Evolutionary conservation across 2,797 vertebrate genomes (phyloP).

Genomic region (Xenentodon cancila): DNA sequence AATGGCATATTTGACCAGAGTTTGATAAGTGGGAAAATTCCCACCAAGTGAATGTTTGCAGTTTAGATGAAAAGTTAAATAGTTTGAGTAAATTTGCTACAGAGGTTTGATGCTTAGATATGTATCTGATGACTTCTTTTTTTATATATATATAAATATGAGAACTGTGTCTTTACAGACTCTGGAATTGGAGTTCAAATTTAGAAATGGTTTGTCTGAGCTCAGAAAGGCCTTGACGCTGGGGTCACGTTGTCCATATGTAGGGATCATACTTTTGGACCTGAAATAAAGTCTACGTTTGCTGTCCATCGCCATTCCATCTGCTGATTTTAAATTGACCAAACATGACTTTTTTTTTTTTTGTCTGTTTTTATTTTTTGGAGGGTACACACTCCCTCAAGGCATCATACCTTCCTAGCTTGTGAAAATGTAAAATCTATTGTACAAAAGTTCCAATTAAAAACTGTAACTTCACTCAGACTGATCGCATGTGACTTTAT

Average conservation of each 20-base stretch:
- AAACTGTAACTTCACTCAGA: slow-evolving; percentile 74
- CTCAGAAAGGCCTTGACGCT: not conserved
- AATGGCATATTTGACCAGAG: slow-evolving; percentile 24
- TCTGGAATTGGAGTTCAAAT: slow-evolving; percentile 1
- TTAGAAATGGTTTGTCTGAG: slow-evolving; percentile 1
- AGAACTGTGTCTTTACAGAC: slow-evolving; percentile 9
- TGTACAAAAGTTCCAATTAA: slow-evolving; percentile 81
- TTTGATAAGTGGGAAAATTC: not conserved
- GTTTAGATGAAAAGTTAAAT: not conserved
- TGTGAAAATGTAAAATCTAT: slow-evolving; percentile 86
- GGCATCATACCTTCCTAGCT: slow-evolving; percentile 78
- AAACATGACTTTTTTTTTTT: slow-evolving; percentile 44
- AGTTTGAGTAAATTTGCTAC: not conserved
- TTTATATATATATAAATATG: slow-evolving; percentile 26
- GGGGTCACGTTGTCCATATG: not conserved
- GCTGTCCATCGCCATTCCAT: slow-evolving; percentile 57
- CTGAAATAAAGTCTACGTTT: slow-evolving; percentile 46
- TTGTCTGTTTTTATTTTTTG: slow-evolving; percentile 23
- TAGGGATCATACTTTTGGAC: slow-evolving; percentile 8
- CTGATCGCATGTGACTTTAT: slow-evolving; percentile 17
- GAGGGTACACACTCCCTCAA: slow-evolving; percentile 56
- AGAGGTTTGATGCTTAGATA: slow-evolving; percentile 25
- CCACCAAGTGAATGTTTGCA: slow-evolving; percentile 5
- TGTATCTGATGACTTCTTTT: slow-evolving; percentile 39
- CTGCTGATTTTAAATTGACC: slow-evolving; percentile 50